phyloP scores from a whole-genome alignment of 1,140 invertebrate genomes.

The Antheraea pernyi region DNA sequence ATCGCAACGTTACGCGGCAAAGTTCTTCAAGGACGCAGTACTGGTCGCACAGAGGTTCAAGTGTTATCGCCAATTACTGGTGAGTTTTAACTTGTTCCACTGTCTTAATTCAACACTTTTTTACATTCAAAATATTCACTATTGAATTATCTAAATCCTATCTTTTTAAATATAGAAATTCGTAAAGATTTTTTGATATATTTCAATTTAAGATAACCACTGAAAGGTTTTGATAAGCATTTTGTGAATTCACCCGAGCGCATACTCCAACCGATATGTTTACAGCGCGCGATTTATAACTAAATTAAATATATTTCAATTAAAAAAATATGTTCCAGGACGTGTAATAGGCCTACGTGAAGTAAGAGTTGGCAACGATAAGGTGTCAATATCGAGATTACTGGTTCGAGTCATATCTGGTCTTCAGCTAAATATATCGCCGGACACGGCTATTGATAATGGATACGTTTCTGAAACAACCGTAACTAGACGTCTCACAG shows the following conservation, averaged over 20 bases:
- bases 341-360: conserved; percentile 94
- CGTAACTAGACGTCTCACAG: conserved; percentile 91
- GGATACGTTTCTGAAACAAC: conserved; percentile 94
- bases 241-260: too few species aligned
- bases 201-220: too few species aligned
- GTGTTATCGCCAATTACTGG: conserved; percentile 93
- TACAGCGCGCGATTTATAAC: too few species aligned
- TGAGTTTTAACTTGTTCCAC: conserved; percentile 23
- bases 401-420: conserved; percentile 94
- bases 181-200: too few species aligned
- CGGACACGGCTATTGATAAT: conserved; percentile 91
- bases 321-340: conserved; percentile 79
- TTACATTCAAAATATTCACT: too few species aligned
- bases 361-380: conserved; percentile 94
- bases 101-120: neutral
- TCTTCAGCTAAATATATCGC: conserved; percentile 92
- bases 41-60: conserved; percentile 95
- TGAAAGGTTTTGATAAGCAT: too few species aligned
- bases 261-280: too few species aligned
- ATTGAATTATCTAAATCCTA: too few species aligned
- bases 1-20: conserved; percentile 90
- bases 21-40: conserved; percentile 91
- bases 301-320: neutral
- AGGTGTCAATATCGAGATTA: conserved; percentile 90
- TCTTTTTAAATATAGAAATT: too few species aligned